phyloP scores from a whole-genome alignment of 2,113 vertebrate genomes.

The Dendrocopos noguchii region DNA sequence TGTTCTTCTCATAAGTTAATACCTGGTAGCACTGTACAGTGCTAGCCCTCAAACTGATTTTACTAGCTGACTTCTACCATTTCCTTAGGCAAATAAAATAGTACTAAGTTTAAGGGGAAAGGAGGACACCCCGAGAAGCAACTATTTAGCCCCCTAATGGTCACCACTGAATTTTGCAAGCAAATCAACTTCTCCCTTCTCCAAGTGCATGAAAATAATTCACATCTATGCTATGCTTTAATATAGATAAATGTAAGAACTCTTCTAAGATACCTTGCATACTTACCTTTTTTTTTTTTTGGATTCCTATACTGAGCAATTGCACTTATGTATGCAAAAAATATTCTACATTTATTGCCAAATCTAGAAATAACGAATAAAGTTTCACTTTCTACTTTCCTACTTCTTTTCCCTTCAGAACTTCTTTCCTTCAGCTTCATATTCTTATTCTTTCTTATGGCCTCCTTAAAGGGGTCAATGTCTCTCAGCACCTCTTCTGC shows the following conservation, averaged over 20 bases:
- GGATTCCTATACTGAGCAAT: neutral
- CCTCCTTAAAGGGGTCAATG: neutral
- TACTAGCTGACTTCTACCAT: neutral
- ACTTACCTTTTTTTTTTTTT: neutral
- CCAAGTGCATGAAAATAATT: neutral
- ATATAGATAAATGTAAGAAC: neutral
- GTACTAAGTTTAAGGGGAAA: neutral
- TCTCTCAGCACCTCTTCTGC: neutral
- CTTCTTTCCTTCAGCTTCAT: neutral
- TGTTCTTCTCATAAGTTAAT: neutral
- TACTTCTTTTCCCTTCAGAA: neutral
- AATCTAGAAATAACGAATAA: neutral
- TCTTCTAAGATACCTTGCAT: neutral
- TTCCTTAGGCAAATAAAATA: neutral
- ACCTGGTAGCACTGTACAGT: neutral
- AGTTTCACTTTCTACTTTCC: neutral
- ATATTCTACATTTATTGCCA: neutral
- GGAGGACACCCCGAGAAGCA: neutral
- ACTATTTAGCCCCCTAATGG: neutral
- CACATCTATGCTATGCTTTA: neutral
- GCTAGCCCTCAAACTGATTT: neutral
- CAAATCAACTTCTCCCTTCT: neutral
- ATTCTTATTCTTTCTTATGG: neutral
- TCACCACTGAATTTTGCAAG: neutral
- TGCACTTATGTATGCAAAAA: neutral